Base-by-base conservation (phyloP, 2,113 vertebrate genomes). In the Leuciscus idus region DNA sequence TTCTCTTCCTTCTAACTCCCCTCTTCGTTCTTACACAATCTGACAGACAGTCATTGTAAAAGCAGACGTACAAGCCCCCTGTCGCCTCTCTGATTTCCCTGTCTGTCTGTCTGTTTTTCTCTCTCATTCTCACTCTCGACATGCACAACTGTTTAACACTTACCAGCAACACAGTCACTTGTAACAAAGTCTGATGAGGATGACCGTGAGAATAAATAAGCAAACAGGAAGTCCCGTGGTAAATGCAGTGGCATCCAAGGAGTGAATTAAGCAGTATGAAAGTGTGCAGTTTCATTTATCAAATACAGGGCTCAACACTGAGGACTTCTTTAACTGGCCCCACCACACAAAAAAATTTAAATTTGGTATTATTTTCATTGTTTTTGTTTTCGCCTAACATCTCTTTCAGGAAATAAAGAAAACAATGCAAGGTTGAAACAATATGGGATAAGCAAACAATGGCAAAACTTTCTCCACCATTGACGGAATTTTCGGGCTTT, bases 31-130 rank as follows among this genome's bases (percentile, higher is more conserved):
- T 95, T 94, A 95, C 91, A 93, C 91, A 95, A 86, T 87, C 86
- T 94, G 94, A 94, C 95, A 95, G 94, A 93, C 91, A 93, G 91
- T 93, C 93, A 95, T 93, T 94, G 93, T 89, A 84, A 89, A 89
- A 80, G 87, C 84, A 87, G 79, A 78, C 62, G 43, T 88, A 89
- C 57, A 85, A 90, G 84, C 77, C 89, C 87, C 73, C 86, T 50
- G 73, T 52, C 55, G 72, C 61, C 26, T 68, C 36, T 62, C 26
- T 68, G 61, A 61, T 80, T 79, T 61, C 66, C 48, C 83, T 75
- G 68, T 75, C 39, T 62, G 48, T 30, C 43, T 77, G 46, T 33
- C 43, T 78, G 73, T 84, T 84, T 75, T 17, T 50, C 43, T 46
- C 36, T 79, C 81, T 70, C 75, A 30, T 72, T 78, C 70, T 61